Evolutionary conservation across 2,797 vertebrate genomes (phyloP), one percentile per base, ranked within the genome.

Genomic region (Sebastes nivosus): DNA sequence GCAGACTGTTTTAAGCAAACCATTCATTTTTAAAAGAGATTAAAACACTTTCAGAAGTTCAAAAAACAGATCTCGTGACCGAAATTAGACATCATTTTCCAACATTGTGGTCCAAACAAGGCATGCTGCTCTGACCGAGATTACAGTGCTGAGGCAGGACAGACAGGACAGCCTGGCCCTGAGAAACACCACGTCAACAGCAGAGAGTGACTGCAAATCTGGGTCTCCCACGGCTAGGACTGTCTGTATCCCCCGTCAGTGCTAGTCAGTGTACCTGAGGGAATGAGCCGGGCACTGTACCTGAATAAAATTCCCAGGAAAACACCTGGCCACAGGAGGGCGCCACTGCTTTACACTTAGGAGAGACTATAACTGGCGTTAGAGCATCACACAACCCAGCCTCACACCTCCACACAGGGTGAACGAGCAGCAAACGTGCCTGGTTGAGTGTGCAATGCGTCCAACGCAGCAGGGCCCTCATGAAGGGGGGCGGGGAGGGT

Each of bases 221-320:
- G 83, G 54, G 77, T 92, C 88, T 88, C 91, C 89, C 90, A 89
- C 4, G 78, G 83, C 82, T 91, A 93, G 89, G 88, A 46, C 89
- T 80, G 88, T 81, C 92, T 84, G 80, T 80, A 67, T 82, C 68
- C 83, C 81, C 75, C 72, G 60, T 88, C 90, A 90, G 84, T 88
- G 78, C 83, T 20, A 8, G 16, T 50, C 46, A 88, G 84, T 90
- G 86, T 88, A 84, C 88, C 92, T 91, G 81, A 90, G 82, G 88
- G 86, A 93, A 89, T 87, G 87, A 93, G 92, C 90, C 82, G 91
- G 93, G 79, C 89, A 96, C 95, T 92, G 94, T 96, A 96, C 96
- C 96, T 96, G 96, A 95, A 92, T 96, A 96, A 96, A 96, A 96
- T 89, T 96, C 96, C 96, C 96, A 96, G 96, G 96, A 96, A 96